Percentiles rank a stretch among this genome's conserved stretches.
phyloP scores from a whole-genome alignment of 2,888 invertebrate species.

The Pterostichus madidus region DNA sequence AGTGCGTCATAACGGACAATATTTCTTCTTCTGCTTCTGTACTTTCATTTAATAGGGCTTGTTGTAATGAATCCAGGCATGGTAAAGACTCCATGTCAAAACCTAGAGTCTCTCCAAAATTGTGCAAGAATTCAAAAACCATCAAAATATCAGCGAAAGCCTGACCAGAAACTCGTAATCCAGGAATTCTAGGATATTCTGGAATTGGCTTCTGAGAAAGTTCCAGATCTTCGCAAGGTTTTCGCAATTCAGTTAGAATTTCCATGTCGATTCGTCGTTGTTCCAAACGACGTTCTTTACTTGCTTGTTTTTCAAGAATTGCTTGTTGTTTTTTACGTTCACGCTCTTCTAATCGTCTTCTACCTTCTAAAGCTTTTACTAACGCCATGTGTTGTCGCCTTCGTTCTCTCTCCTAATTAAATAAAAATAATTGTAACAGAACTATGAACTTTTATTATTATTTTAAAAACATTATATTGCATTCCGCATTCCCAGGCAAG shows the following conservation, averaged over 20 bases:
- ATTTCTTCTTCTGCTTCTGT: conserved; percentile 91
- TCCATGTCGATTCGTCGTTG: conserved; percentile 84
- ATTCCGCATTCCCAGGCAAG: conserved; percentile 32
- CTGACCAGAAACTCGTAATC: conserved; percentile 89
- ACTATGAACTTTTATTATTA: neutral
- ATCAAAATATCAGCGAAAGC: conserved; percentile 96
- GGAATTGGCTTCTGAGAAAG: conserved; percentile 88
- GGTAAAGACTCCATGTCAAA: conserved; percentile 95
- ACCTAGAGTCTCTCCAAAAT: conserved; percentile 96
- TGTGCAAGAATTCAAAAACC: conserved; percentile 97
- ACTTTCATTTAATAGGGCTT: conserved; percentile 87
- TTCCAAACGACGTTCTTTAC: conserved; percentile 91
- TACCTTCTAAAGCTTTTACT: conserved; percentile 91
- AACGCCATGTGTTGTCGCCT: conserved; percentile 94
- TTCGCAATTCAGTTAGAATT: conserved; percentile 85
- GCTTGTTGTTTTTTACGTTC: conserved; percentile 88
- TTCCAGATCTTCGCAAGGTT: conserved; percentile 95
- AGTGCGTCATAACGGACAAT: conserved; percentile 91
- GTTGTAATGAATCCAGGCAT: conserved; percentile 91
- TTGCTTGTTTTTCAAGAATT: conserved; percentile 90
- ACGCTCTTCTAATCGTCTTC: conserved; percentile 92
- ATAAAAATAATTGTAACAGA: conserved; percentile 29
- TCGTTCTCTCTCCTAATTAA: conserved; percentile 88
- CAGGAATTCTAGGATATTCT: conserved; percentile 87
- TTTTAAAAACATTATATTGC: conserved; percentile 19